Percentiles rank a stretch among this genome's conserved stretches.
phyloP scores from a whole-genome alignment of 2,797 vertebrate species.

The Harpagifer antarcticus region DNA sequence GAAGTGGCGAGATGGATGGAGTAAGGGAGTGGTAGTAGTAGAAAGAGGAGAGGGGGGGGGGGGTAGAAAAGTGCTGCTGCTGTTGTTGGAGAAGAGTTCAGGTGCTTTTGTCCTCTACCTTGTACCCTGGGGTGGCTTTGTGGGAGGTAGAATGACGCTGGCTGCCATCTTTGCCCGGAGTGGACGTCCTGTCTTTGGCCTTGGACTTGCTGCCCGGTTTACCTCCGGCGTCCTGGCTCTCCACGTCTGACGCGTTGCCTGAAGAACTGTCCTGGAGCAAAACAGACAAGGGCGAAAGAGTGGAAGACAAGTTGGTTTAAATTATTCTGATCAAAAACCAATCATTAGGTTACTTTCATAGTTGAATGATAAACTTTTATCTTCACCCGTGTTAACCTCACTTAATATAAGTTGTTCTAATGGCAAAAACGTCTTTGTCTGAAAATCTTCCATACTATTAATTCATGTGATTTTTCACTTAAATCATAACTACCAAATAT shows the following conservation, averaged over 20 bases:
- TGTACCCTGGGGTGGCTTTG: slow-evolving; percentile 97
- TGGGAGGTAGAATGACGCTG: slow-evolving; percentile 90
- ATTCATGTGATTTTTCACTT: too few relatives aligned
- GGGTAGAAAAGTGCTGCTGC: slow-evolving; percentile 84
- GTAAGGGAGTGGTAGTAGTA: slow-evolving; percentile 77
- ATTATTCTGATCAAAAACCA: not conserved
- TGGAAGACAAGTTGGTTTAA: not conserved
- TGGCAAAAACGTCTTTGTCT: too few relatives aligned
- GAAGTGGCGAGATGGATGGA: slow-evolving; percentile 74
- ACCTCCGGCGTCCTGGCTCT: slow-evolving; percentile 93
- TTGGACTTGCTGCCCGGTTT: slow-evolving; percentile 90
- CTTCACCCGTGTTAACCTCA: too few relatives aligned
- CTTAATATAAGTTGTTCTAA: too few relatives aligned
- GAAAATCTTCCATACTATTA: too few relatives aligned
- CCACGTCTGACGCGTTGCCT: slow-evolving; percentile 94
- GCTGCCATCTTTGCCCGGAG: slow-evolving; percentile 91
- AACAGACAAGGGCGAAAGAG: not conserved
- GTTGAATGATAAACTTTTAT: not conserved
- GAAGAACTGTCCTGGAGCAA: slow-evolving; percentile 94
- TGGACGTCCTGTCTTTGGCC: slow-evolving; percentile 91
- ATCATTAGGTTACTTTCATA: not conserved
- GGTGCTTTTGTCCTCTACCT: slow-evolving; percentile 99
- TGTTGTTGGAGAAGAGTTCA: slow-evolving; percentile 92
- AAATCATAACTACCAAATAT: too few relatives aligned
- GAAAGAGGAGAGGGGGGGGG: slow-evolving; percentile 79